Evolutionary conservation across 2,797 vertebrate species (phyloP).

Genomic region (Microctenopoma lineatum): DNA sequence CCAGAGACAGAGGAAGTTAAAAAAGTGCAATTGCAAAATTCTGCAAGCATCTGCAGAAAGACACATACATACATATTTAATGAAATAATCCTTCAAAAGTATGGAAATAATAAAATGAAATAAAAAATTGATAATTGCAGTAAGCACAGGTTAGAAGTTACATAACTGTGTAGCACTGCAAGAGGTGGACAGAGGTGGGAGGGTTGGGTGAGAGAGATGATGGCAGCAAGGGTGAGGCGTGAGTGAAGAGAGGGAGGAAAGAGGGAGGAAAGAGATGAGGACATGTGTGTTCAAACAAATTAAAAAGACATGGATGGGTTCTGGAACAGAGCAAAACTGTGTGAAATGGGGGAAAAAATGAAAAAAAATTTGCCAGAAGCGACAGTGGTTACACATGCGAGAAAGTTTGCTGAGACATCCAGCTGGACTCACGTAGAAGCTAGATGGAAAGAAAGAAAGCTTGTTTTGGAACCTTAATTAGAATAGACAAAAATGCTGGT

Average conservation of each 20-base stretch:
- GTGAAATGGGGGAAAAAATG: slow-evolving; percentile 25
- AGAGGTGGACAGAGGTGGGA: not conserved
- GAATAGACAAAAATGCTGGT: not conserved
- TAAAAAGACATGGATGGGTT: slow-evolving; percentile 8
- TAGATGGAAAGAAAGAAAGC: slow-evolving; percentile 4
- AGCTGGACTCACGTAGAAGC: not conserved
- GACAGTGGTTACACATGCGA: not conserved
- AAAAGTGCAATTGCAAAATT: not conserved
- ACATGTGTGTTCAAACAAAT: slow-evolving; percentile 8
- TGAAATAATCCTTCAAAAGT: not conserved
- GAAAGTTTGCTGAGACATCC: not conserved
- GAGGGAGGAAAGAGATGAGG: not conserved
- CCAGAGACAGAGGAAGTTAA: not conserved
- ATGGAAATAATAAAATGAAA: not conserved
- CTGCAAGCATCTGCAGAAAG: not conserved
- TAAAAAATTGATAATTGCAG: not conserved
- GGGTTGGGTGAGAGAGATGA: not conserved
- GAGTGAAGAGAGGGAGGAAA: not conserved
- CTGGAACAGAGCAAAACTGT: slow-evolving; percentile 11
- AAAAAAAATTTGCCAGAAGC: not conserved
- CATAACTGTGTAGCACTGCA: not conserved
- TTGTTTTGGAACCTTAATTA: not conserved
- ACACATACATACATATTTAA: not conserved
- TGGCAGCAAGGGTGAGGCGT: not conserved
- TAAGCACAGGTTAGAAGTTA: not conserved